Conservation (phyloP, 2,888 invertebrate genomes). For the Ormyrus pomaceus region DNA sequence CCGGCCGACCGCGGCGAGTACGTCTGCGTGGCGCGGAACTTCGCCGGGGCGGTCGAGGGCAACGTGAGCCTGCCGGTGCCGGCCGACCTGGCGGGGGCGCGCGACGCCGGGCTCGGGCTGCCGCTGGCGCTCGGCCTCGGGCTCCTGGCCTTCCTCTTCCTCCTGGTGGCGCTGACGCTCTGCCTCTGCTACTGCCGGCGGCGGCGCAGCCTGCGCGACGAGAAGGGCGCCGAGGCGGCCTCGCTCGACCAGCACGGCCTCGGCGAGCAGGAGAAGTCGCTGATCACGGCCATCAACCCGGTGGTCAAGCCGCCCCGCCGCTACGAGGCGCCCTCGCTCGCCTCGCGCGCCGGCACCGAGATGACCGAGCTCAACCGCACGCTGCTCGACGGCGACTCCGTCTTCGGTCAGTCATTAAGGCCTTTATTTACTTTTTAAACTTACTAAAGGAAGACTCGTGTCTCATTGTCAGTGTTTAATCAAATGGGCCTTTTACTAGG, state of each 20-base stretch:
- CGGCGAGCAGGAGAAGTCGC: conserved; percentile 90
- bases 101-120: conserved; percentile 82
- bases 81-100: conserved; percentile 75
- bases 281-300: conserved; percentile 90
- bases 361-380: conserved; percentile 89
- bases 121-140: conserved; percentile 76
- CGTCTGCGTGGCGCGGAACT: conserved; percentile 88
- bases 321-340: conserved; percentile 85
- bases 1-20: conserved; percentile 84
- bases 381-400: conserved; percentile 87
- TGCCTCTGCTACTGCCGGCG: conserved; percentile 79
- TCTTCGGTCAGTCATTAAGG: conserved; percentile 80
- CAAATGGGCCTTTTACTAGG: too few relatives aligned
- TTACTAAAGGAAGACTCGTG: too few relatives aligned
- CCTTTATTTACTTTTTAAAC: conserved; percentile 38
- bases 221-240: conserved; percentile 79
- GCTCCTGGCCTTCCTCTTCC: conserved; percentile 77
- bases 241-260: conserved; percentile 86
- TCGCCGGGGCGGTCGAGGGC: conserved; percentile 87
- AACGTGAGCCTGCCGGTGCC: conserved; percentile 78
- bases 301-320: conserved; percentile 89
- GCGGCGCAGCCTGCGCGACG: conserved; percentile 77
- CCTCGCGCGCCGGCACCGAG: conserved; percentile 84
- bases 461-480: too few relatives aligned
- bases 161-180: conserved; percentile 76